Evolutionary conservation across 2,113 vertebrate species (phyloP).

Genomic region (Phocoena sinus): DNA sequence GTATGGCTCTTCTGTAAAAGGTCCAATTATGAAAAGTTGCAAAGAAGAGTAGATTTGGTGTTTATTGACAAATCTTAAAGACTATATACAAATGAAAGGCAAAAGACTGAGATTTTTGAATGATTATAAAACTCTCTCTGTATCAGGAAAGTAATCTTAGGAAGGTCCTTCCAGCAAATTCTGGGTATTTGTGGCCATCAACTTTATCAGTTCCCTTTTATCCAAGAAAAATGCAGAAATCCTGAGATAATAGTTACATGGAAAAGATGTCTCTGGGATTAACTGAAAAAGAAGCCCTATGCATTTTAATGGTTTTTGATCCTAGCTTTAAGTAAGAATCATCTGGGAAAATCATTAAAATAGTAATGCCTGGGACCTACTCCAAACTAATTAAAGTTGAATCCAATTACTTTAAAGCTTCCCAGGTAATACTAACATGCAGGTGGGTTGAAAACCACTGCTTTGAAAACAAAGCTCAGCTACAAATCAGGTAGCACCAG

Average conservation of each 20-base stretch:
- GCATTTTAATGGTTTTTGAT: background rate
- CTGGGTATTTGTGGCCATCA: background rate
- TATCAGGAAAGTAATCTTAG: background rate
- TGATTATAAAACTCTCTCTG: background rate
- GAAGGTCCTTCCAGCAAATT: background rate
- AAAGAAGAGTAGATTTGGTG: background rate
- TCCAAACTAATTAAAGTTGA: background rate
- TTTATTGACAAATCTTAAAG: background rate
- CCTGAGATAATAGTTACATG: background rate
- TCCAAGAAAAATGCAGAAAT: background rate
- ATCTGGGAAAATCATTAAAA: background rate
- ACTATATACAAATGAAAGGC: background rate
- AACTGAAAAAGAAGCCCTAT: background rate
- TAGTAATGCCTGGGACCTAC: background rate
- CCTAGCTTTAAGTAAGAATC: background rate
- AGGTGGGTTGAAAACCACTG: background rate
- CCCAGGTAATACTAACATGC: background rate
- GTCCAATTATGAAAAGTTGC: background rate
- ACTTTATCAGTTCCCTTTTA: background rate
- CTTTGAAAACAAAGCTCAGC: background rate
- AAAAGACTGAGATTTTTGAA: background rate
- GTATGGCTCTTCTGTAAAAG: background rate
- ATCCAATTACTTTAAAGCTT: slow-evolving; percentile 12
- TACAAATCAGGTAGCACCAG: background rate
- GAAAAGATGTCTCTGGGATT: background rate